Conservation (phyloP, 2,888 invertebrate species). For the Rambutsinella grinnellia region DNA sequence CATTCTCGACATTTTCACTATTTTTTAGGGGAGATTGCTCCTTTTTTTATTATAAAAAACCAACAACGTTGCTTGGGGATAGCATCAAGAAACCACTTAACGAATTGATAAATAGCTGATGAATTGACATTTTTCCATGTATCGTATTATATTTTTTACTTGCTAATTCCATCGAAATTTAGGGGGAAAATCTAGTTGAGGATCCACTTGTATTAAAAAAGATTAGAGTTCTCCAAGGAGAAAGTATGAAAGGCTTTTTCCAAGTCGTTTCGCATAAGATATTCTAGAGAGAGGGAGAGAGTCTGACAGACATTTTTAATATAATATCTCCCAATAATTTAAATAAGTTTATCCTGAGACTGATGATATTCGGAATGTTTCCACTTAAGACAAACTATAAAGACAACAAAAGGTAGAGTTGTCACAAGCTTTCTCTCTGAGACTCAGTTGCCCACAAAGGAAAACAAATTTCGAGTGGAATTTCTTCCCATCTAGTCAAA, state of each 20-base stretch:
- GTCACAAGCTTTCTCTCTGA: too few species aligned
- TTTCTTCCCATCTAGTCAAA: background rate
- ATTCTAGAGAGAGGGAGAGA: background rate
- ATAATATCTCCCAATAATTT: background rate
- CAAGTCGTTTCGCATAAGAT: background rate
- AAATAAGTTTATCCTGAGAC: background rate
- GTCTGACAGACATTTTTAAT: slow-evolving; percentile 7
- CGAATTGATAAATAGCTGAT: slow-evolving; percentile 37
- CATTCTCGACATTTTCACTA: background rate
- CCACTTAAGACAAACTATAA: background rate
- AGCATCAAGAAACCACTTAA: slow-evolving; percentile 1
- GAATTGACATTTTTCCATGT: slow-evolving; percentile 43
- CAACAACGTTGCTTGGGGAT: background rate
- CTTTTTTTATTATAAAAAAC: background rate
- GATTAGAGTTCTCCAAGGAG: background rate
- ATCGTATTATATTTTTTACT: background rate
- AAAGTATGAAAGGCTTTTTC: background rate
- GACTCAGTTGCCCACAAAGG: background rate
- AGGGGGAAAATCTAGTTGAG: background rate
- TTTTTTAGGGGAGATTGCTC: background rate
- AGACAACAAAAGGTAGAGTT: background rate
- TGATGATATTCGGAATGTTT: background rate
- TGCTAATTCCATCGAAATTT: background rate
- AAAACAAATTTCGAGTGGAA: background rate
- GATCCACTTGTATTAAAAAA: background rate